Percentiles rank a stretch among this genome's conserved stretches.
These are phyloP conservation scores for Cyclophora punctaria DNA, from an alignment of 2,888 invertebrate species.

Conservation along the genomic window DNA sequence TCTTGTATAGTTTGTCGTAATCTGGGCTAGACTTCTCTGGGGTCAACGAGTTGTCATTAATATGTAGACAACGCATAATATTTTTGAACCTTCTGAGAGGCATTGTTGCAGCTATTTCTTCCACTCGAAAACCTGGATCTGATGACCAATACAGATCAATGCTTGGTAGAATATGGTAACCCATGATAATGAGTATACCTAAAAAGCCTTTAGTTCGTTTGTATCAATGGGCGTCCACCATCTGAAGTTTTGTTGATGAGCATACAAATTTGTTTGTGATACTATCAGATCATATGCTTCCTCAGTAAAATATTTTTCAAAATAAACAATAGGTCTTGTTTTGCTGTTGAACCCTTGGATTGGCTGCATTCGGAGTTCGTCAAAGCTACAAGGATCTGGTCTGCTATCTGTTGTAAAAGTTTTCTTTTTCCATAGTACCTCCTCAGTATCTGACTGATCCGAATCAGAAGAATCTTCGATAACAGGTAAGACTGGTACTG, in stretches of 20 bases:
- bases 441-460: too few species aligned
- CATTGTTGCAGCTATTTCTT: conserved; percentile 9
- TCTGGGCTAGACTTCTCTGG: conserved; percentile 2
- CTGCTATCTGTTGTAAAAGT: not conserved
- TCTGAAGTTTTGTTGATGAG: conserved; percentile 11
- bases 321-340: not conserved
- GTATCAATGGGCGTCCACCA: not conserved
- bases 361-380: not conserved
- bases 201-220: conserved; percentile 5
- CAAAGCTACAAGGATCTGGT: not conserved
- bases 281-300: conserved; percentile 26
- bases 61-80: conserved; percentile 6
- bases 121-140: conserved; percentile 11
- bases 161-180: conserved; percentile 10
- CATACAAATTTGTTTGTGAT: conserved; percentile 25
- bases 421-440: too few species aligned
- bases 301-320: conserved; percentile 8
- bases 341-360: not conserved
- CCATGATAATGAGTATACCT: conserved; percentile 13
- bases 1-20: conserved; percentile 1
- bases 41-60: conserved; percentile 2
- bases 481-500: too few species aligned
- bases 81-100: conserved; percentile 16
- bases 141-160: conserved; percentile 14
- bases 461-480: too few species aligned